These are phyloP conservation scores for Mus musculus DNA, from an alignment of 2,113 vertebrate species.

Conservation along the genomic window DNA sequence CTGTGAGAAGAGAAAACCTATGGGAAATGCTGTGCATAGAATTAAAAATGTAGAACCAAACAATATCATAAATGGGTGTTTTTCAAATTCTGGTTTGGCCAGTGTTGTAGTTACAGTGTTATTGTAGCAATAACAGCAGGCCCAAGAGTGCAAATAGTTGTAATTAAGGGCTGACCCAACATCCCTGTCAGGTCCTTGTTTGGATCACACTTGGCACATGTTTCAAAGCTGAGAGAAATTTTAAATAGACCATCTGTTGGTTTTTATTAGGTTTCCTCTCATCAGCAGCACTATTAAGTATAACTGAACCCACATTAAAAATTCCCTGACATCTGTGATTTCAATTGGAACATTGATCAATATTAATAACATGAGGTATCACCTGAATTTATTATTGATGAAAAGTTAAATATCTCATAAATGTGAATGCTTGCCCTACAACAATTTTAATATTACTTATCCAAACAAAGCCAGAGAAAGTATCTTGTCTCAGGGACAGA, in stretches of 20 bases:
- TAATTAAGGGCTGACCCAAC: constrained; percentile 88
- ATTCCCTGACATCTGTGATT: constrained; percentile 86
- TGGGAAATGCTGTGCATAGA: constrained; percentile 50
- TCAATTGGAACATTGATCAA: constrained; percentile 86
- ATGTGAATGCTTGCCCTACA: constrained; percentile 82
- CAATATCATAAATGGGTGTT: constrained; percentile 41
- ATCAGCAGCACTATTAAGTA: constrained; percentile 88
- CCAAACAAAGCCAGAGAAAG: constrained; percentile 70
- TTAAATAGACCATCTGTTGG: constrained; percentile 91
- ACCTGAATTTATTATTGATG: constrained; percentile 88
- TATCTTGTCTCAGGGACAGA: neutral
- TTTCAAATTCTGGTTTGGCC: constrained; percentile 76
- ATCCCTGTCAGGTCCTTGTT: constrained; percentile 86
- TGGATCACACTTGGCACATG: constrained; percentile 87
- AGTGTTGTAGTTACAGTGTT: constrained; percentile 58
- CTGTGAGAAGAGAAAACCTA: neutral
- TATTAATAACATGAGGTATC: constrained; percentile 88
- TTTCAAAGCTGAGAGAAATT: constrained; percentile 86
- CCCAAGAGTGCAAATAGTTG: constrained; percentile 82
- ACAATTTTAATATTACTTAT: constrained; percentile 80
- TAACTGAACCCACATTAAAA: constrained; percentile 81
- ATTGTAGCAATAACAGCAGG: constrained; percentile 71
- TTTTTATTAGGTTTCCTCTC: constrained; percentile 88
- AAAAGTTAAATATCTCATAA: constrained; percentile 86
- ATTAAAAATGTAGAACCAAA: constrained; percentile 57